Conservation (phyloP, 2,797 vertebrate genomes). For the Todus mexicanus region DNA sequence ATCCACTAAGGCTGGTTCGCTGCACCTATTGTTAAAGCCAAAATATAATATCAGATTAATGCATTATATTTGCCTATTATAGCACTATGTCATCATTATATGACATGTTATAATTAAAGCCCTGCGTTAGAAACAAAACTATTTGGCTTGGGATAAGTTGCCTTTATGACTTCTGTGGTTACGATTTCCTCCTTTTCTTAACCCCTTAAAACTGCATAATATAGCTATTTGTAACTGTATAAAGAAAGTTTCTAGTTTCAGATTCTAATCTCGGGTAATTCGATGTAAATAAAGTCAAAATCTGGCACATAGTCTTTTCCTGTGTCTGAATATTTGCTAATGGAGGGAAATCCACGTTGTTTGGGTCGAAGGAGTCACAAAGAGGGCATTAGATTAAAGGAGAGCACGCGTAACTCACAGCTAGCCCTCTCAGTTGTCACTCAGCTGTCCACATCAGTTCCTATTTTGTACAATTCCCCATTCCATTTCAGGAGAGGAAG, state of each 20-base stretch:
- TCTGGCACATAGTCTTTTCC: constrained; percentile 34
- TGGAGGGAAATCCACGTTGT: background rate
- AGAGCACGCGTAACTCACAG: background rate
- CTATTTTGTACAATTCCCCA: background rate
- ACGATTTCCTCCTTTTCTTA: constrained; percentile 67
- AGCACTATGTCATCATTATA: constrained; percentile 77
- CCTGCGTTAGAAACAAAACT: constrained; percentile 70
- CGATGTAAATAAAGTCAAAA: constrained; percentile 51
- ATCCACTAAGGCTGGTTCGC: constrained; percentile 67
- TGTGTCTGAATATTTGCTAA: background rate
- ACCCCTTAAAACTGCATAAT: constrained; percentile 64
- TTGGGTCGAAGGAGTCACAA: background rate
- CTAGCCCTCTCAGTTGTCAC: background rate
- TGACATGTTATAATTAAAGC: constrained; percentile 72
- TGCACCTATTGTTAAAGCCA: constrained; percentile 76
- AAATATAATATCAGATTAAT: constrained; percentile 78
- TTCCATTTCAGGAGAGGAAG: background rate
- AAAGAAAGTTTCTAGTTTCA: constrained; percentile 60
- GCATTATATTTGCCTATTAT: constrained; percentile 74
- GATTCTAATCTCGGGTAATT: constrained; percentile 62
- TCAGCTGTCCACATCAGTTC: background rate
- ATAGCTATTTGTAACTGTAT: constrained; percentile 65
- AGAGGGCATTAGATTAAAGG: background rate
- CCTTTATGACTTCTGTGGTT: constrained; percentile 67
- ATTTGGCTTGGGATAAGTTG: constrained; percentile 72